phyloP scores from a whole-genome alignment of 2,797 vertebrate genomes.

The Columba guinea region DNA sequence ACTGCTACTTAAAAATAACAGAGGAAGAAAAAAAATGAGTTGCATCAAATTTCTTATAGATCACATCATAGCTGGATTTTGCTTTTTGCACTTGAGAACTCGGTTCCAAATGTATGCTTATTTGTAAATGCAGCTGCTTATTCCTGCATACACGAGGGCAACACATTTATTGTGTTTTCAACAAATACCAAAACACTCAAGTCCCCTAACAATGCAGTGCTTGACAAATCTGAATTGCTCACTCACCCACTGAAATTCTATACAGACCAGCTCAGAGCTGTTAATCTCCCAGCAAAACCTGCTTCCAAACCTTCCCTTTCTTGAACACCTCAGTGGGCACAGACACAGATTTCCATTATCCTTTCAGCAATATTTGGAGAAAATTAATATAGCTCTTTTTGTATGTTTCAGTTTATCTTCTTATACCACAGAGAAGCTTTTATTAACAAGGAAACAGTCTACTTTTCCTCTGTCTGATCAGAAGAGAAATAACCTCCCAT shows the following conservation, averaged over 20 bases:
- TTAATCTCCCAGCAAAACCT: slow-evolving; percentile 47
- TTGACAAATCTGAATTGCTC: slow-evolving; percentile 70
- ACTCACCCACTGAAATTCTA: slow-evolving; percentile 69
- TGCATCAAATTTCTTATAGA: background rate
- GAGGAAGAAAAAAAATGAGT: background rate
- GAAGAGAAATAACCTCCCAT: slow-evolving; percentile 36
- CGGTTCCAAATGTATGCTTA: background rate
- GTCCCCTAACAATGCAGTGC: slow-evolving; percentile 63
- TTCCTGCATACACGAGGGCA: background rate
- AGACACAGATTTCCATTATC: slow-evolving; percentile 9
- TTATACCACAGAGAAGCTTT: background rate
- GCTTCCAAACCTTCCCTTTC: slow-evolving; percentile 35
- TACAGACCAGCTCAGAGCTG: slow-evolving; percentile 43
- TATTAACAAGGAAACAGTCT: background rate
- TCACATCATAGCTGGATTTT: background rate
- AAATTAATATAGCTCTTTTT: background rate
- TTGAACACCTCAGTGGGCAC: background rate
- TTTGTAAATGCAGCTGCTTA: slow-evolving; percentile 10
- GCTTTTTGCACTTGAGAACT: background rate
- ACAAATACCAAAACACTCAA: slow-evolving; percentile 54
- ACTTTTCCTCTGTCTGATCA: background rate
- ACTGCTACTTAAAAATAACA: background rate
- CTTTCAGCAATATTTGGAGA: background rate
- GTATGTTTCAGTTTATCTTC: background rate
- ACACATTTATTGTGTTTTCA: slow-evolving; percentile 39